These are phyloP conservation scores for Aptenodytes patagonicus DNA, from an alignment of 2,113 vertebrate species.

Conservation along the genomic window DNA sequence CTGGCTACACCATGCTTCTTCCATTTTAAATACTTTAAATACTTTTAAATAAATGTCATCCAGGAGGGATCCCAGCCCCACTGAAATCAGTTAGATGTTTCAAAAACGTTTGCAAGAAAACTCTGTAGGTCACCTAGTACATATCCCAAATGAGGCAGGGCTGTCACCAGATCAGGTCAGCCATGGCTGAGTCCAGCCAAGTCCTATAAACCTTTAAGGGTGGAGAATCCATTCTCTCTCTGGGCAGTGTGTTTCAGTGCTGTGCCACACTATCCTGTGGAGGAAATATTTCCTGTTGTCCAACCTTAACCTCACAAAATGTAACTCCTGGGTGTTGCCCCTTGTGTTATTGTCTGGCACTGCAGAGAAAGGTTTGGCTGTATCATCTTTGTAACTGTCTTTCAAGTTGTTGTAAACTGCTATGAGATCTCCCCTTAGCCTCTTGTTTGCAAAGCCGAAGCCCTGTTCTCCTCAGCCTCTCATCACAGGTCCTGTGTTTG, in stretches of 20 bases:
- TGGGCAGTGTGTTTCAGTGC: not conserved
- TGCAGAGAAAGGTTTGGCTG: not conserved
- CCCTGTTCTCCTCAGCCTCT: not conserved
- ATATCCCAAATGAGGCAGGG: not conserved
- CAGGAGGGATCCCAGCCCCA: not conserved
- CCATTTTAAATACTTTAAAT: not conserved
- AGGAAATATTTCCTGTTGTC: not conserved
- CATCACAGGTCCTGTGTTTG: not conserved
- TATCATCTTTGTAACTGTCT: not conserved
- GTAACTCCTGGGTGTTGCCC: fast-evolving
- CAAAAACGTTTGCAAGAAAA: not conserved
- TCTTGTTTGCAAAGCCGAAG: not conserved
- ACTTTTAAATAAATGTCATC: not conserved
- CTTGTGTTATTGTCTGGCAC: not conserved
- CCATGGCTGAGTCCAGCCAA: not conserved
- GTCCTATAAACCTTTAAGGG: not conserved
- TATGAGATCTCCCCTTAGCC: not conserved
- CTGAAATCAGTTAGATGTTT: not conserved
- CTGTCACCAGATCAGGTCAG: not conserved
- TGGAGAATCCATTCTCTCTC: not conserved
- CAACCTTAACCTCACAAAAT: not conserved
- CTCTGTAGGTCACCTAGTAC: not conserved
- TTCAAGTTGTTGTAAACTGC: not conserved
- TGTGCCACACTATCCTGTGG: not conserved
- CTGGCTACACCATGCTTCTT: not conserved